Percentiles rank a stretch among this genome's conserved stretches.
phyloP scores from a whole-genome alignment of 2,797 vertebrate species.

The Halcyon smyrnensis region DNA sequence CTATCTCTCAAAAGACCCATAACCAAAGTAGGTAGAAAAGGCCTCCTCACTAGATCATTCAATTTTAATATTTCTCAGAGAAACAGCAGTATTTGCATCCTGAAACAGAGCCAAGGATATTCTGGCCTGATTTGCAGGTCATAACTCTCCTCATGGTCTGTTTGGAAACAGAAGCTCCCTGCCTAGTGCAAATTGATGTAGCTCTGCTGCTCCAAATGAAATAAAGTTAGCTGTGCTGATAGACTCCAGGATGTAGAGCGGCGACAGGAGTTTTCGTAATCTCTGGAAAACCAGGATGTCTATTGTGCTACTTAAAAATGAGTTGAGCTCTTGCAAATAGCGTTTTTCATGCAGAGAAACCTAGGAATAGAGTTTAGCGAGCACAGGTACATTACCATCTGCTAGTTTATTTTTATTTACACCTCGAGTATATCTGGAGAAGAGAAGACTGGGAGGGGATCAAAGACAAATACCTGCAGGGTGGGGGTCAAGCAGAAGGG shows the following conservation, averaged over 20 bases:
- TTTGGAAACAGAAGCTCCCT: slow-evolving; percentile 67
- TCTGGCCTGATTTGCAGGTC: slow-evolving; percentile 58
- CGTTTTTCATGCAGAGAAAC: neutral
- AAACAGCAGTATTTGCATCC: slow-evolving; percentile 49
- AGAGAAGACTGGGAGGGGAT: too few relatives aligned
- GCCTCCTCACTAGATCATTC: slow-evolving; percentile 24
- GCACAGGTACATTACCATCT: neutral
- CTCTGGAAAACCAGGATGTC: slow-evolving; percentile 3
- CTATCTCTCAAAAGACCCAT: slow-evolving; percentile 27
- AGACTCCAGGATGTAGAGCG: neutral
- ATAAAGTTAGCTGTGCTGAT: neutral
- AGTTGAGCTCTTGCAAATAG: neutral
- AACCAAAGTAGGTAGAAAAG: slow-evolving; percentile 36
- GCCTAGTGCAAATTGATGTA: slow-evolving; percentile 26
- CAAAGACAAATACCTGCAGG: too few relatives aligned
- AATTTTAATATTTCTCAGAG: slow-evolving; percentile 55
- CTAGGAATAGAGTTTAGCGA: neutral
- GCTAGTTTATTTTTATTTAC: neutral
- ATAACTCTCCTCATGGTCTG: slow-evolving; percentile 33
- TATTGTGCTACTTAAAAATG: neutral
- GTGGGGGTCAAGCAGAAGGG: too few relatives aligned
- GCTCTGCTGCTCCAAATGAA: slow-evolving; percentile 36
- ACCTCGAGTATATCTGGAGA: fast-evolving
- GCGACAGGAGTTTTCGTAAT: neutral
- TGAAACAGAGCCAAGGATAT: slow-evolving; percentile 55